Evolutionary conservation across 2,113 vertebrate species (phyloP).

Genomic region (Labeo catla): DNA sequence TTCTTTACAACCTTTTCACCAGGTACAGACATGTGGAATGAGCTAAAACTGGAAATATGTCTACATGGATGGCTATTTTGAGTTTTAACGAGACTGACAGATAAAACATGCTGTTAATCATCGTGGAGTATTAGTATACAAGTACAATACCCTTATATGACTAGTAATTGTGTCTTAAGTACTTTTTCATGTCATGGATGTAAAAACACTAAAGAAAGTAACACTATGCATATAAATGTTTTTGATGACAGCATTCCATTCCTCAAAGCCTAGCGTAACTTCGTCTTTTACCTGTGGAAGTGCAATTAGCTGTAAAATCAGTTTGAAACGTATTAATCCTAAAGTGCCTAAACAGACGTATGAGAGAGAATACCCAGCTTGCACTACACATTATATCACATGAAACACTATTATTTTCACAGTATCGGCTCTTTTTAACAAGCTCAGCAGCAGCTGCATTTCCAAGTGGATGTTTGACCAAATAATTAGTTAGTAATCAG

Average conservation of each 20-base stretch:
- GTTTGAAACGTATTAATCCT: neutral
- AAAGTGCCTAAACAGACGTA: neutral
- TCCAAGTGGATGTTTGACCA: neutral
- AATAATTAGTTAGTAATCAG: neutral
- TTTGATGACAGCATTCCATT: slow-evolving; percentile 7
- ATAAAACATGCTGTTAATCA: neutral
- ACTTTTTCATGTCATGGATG: neutral
- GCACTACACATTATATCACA: slow-evolving; percentile 12
- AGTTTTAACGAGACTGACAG: slow-evolving; percentile 9
- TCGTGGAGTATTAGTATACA: neutral
- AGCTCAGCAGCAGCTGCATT: neutral
- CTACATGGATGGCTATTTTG: neutral
- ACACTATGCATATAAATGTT: slow-evolving; percentile 2
- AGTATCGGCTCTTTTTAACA: neutral
- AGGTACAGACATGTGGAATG: slow-evolving; percentile 92
- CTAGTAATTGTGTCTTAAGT: slow-evolving; percentile 1
- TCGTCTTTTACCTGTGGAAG: slow-evolving; percentile 2
- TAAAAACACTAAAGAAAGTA: slow-evolving; percentile 18
- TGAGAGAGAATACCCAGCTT: neutral
- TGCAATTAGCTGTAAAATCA: neutral
- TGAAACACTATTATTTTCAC: neutral
- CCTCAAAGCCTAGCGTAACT: slow-evolving; percentile 1
- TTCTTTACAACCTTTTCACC: slow-evolving; percentile 98
- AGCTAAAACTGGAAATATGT: slow-evolving; percentile 29
- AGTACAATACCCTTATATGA: slow-evolving; percentile 2